Conservation (phyloP, 2,888 invertebrate species). For the Leptopterna dolabrata region DNA sequence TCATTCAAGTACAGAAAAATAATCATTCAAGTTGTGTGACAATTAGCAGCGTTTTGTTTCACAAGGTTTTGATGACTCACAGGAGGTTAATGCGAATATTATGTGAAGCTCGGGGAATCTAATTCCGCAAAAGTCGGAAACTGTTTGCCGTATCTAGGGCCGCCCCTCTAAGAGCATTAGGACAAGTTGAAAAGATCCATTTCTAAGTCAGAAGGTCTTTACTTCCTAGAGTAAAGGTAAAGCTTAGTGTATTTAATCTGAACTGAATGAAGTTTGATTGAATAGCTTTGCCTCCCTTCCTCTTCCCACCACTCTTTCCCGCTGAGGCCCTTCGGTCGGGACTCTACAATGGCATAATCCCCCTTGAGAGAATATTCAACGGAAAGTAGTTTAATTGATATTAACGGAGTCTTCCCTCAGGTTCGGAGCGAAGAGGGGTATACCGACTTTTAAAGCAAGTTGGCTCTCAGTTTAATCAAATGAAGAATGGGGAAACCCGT, state of each 20-base stretch:
- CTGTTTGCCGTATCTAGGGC: conserved; percentile 19
- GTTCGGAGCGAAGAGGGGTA: not conserved
- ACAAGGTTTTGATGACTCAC: not conserved
- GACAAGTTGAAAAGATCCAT: conserved; percentile 35
- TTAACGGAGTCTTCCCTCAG: conserved; percentile 9
- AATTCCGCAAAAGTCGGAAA: conserved; percentile 14
- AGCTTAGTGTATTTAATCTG: conserved; percentile 38
- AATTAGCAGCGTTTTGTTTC: not conserved
- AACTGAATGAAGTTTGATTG: conserved; percentile 51
- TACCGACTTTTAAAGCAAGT: conserved; percentile 20
- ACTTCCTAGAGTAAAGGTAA: conserved; percentile 9
- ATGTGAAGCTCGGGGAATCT: not conserved
- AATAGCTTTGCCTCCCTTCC: conserved; percentile 1
- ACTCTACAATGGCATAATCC: conserved; percentile 39
- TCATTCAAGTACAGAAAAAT: too few species aligned
- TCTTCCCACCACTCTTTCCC: not conserved
- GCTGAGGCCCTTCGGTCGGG: not conserved
- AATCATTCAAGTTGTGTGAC: too few species aligned
- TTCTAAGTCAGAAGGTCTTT: conserved; percentile 5
- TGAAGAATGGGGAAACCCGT: conserved; percentile 2
- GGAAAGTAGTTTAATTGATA: conserved; percentile 47
- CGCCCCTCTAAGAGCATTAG: conserved; percentile 20
- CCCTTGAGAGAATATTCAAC: conserved; percentile 39
- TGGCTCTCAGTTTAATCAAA: conserved; percentile 13
- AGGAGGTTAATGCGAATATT: not conserved